A percentile compares a stretch with the other conserved stretches of the same genome.
Conservation (phyloP, 2,113 vertebrate genomes). For the Nesogale talazaci region DNA sequence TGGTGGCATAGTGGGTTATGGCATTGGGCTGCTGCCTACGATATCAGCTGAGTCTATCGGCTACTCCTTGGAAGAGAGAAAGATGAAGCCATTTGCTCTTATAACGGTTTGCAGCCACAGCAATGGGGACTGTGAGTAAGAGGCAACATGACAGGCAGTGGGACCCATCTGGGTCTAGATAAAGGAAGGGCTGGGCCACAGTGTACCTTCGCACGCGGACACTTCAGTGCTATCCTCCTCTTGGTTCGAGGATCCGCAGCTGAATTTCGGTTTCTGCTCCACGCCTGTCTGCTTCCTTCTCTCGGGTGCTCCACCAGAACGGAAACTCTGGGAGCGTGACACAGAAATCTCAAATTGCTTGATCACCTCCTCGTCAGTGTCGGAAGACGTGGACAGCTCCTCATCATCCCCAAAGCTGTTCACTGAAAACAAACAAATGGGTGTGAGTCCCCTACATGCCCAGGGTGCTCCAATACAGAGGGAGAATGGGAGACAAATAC, state of each 20-base stretch:
- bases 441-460: background rate
- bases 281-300: slow-evolving; percentile 70
- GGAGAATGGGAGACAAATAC: background rate
- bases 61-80: no score
- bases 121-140: no score
- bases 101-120: no score
- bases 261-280: slow-evolving; percentile 83
- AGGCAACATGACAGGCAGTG: no score
- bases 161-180: background rate
- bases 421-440: slow-evolving; percentile 82
- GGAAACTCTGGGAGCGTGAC: slow-evolving; percentile 89
- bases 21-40: no score
- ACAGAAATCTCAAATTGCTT: slow-evolving; percentile 92
- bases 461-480: background rate
- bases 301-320: slow-evolving; percentile 65
- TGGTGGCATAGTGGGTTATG: no score
- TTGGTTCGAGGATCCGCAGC: slow-evolving; percentile 81
- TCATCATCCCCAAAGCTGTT: slow-evolving; percentile 87
- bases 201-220: slow-evolving; percentile 89
- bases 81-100: no score
- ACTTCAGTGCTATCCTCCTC: slow-evolving; percentile 86
- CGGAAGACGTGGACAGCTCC: slow-evolving; percentile 87
- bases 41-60: no score
- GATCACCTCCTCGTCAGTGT: slow-evolving; percentile 88
- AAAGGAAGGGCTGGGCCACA: slow-evolving; percentile 26